Percentiles rank a stretch among this genome's conserved stretches.
phyloP scores from a whole-genome alignment of 2,888 invertebrate genomes.

The Cryptus armator region DNA sequence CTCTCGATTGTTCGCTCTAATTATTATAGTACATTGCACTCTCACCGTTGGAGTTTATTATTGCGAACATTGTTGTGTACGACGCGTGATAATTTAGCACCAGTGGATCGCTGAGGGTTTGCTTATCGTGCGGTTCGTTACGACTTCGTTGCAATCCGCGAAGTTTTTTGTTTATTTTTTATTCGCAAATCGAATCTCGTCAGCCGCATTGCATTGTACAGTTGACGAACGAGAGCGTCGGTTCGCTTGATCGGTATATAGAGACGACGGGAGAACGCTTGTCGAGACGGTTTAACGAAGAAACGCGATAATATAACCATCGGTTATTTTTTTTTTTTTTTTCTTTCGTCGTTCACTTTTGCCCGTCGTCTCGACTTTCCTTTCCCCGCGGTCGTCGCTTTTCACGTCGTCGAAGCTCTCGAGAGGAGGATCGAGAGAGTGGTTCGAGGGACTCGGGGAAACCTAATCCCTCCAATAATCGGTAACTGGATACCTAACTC shows the following conservation, averaged over 20 bases:
- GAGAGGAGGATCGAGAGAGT: constrained; percentile 32
- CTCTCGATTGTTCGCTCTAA: neutral
- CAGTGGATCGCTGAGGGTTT: neutral
- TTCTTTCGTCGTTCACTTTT: constrained; percentile 28
- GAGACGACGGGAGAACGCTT: neutral
- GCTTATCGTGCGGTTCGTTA: neutral
- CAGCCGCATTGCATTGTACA: neutral
- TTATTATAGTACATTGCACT: neutral
- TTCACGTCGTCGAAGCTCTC: constrained; percentile 55
- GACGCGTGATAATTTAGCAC: constrained; percentile 3
- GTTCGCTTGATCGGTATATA: neutral
- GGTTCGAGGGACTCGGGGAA: constrained; percentile 54
- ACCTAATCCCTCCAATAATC: constrained; percentile 69
- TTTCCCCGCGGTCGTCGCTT: constrained; percentile 38
- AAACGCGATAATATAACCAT: neutral
- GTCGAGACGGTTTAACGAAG: neutral
- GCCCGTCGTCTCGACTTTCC: constrained; percentile 10
- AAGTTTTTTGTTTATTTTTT: no score
- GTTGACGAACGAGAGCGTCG: neutral
- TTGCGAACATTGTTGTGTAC: neutral
- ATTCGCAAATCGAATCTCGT: neutral
- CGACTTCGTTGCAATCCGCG: no score
- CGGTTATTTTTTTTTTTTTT: constrained; percentile 39
- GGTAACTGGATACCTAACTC: constrained; percentile 63
- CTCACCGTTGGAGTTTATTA: neutral